Conservation (phyloP, 2,113 vertebrate genomes). For the Microcebus ravelobensis region DNA sequence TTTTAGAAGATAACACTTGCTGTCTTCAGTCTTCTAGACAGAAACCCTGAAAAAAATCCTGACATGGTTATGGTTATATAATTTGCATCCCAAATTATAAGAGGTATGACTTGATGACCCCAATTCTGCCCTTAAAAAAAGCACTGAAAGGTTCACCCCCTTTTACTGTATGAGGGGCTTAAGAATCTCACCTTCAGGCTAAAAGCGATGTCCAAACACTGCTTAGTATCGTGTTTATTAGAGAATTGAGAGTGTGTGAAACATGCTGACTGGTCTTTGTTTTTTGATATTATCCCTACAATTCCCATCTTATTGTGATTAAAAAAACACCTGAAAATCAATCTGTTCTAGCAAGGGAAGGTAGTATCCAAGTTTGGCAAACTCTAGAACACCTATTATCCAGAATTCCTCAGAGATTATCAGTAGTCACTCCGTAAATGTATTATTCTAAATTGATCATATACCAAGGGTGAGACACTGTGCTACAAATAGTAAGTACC, state of each 20-base stretch:
- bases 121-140: slow-evolving; percentile 43
- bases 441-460: not conserved
- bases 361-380: not conserved
- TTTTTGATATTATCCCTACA: slow-evolving; percentile 12
- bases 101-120: not conserved
- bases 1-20: slow-evolving; percentile 42
- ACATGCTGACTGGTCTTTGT: not conserved
- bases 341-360: not conserved
- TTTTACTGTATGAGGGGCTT: not conserved
- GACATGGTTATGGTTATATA: slow-evolving; percentile 23
- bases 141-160: not conserved
- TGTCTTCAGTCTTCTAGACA: not conserved
- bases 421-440: not conserved
- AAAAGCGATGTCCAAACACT: not conserved
- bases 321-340: not conserved
- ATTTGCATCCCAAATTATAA: slow-evolving; percentile 49
- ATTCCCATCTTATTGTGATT: not conserved
- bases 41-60: slow-evolving; percentile 52
- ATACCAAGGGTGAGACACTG: not conserved
- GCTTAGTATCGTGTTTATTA: not conserved
- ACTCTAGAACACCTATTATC: not conserved
- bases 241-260: not conserved
- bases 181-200: not conserved
- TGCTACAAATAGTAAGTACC: not conserved
- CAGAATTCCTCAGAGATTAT: slow-evolving; percentile 9